Conservation (phyloP, 2,113 vertebrate species). For the Bostrychus sinensis region DNA sequence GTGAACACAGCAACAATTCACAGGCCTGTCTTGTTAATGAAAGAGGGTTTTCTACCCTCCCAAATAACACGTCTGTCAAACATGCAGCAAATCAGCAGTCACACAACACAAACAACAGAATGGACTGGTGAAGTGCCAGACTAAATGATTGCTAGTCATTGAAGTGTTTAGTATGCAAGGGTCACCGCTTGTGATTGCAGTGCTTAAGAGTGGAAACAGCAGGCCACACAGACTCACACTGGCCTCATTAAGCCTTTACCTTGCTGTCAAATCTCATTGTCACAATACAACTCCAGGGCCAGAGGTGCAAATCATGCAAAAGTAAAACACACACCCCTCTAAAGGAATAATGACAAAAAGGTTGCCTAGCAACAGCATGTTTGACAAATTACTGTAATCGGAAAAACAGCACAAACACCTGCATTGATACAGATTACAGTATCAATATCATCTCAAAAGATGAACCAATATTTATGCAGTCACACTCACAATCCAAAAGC, state of each 20-base stretch:
- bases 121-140: constrained; percentile 24
- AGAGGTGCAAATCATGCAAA: constrained; percentile 32
- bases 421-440: constrained; percentile 19
- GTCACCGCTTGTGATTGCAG: constrained; percentile 12
- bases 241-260: constrained; percentile 40
- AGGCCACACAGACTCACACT: constrained; percentile 10
- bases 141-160: constrained; percentile 31
- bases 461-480: no score
- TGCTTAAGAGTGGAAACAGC: constrained; percentile 24
- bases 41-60: background rate
- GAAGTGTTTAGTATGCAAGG: background rate
- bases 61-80: constrained; percentile 16
- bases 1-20: constrained; percentile 14
- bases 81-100: background rate
- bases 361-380: constrained; percentile 77
- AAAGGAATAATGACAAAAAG: constrained; percentile 41
- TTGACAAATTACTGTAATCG: constrained; percentile 27
- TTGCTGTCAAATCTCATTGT: constrained; percentile 18
- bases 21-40: constrained; percentile 12
- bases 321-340: constrained; percentile 8
- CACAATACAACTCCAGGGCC: constrained; percentile 9
- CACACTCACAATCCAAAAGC: no score
- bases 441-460: background rate
- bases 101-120: constrained; percentile 18
- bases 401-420: constrained; percentile 20